These are phyloP conservation scores for Trachelus iudaicus DNA, from an alignment of 2,888 invertebrate species.

Conservation along the genomic window DNA sequence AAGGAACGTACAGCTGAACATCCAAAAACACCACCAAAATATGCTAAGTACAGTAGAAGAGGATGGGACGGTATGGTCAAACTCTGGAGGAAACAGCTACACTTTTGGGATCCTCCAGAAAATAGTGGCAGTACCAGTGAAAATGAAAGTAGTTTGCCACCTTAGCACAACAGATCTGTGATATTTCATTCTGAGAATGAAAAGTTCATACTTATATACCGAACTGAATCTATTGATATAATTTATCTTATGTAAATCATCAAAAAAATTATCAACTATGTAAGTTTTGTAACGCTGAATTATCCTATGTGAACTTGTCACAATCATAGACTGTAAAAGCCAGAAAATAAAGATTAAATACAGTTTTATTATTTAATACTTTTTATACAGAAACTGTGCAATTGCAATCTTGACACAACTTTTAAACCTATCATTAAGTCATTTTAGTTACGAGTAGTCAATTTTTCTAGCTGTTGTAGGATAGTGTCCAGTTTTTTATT, in stretches of 20 bases:
- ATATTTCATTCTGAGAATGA: background rate
- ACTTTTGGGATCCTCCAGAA: slow-evolving; percentile 77
- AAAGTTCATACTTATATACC: background rate
- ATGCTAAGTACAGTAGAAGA: slow-evolving; percentile 86
- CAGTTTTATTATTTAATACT: background rate
- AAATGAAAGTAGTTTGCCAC: slow-evolving; percentile 9
- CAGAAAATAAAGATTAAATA: background rate
- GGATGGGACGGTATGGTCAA: slow-evolving; percentile 92
- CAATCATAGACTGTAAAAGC: background rate
- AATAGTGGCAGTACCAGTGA: slow-evolving; percentile 26
- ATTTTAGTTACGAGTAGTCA: background rate
- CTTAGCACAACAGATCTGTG: background rate
- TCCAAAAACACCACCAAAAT: slow-evolving; percentile 92
- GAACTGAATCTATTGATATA: background rate
- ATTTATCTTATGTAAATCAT: background rate
- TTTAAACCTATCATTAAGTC: background rate
- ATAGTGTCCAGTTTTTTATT: slow-evolving; percentile 60
- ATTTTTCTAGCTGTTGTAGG: slow-evolving; percentile 23
- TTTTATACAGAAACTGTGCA: background rate
- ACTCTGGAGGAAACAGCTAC: slow-evolving; percentile 87
- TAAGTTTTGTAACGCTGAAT: background rate
- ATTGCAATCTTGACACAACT: background rate
- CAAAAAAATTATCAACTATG: background rate
- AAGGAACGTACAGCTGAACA: slow-evolving; percentile 75
- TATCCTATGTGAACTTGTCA: background rate